Evolutionary conservation across 1,140 invertebrate genomes (phyloP), one percentile per base, ranked within the genome.

Genomic region (Hyles vespertilio): DNA sequence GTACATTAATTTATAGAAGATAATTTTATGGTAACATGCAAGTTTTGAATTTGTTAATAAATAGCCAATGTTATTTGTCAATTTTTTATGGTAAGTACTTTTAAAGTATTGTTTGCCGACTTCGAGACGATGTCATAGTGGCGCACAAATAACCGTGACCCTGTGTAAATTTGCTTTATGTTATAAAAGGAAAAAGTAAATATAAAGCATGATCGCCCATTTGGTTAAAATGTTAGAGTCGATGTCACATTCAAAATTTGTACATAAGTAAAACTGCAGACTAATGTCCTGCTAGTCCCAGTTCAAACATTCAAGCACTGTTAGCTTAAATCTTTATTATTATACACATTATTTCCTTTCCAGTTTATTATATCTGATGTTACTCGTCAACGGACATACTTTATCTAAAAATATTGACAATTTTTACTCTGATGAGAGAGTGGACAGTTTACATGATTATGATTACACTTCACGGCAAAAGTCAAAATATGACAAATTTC

Each of bases 301-400:
- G 22, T 22, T 22, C 22, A 22, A 22, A 22, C 22, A 22, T 22
- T 22, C 22, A 22, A 22, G 22, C 22, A 22, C 22, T 22, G 22
- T 22, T 22, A 22, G 22, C 22, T 22, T 22, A 22, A 22, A 22
- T 22, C 6, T 56, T 9, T 22, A 55, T 2, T 51, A 45, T 32
- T 45, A 51, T 22, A n/a, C 22, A 32, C 22, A 22, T 22, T 3
- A 52, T 50, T 55, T 77, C 65, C 49, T 43, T 81, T 82, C 49
- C 74, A 87, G 84, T 76, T 76, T 87, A 77, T 79, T 81, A 83
- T 75, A 80, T 81, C 77, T 77, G 69, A 81, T 84, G 76, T 76
- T 81, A 66, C 73, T 79, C 67, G 60, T 75, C 61, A 63, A 73
- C 40, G 67, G 76, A 70, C 72, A 72, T 58, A 79, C 81, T 81